Conservation (phyloP, 2,113 vertebrate species). For the Hippotragus niger region DNA sequence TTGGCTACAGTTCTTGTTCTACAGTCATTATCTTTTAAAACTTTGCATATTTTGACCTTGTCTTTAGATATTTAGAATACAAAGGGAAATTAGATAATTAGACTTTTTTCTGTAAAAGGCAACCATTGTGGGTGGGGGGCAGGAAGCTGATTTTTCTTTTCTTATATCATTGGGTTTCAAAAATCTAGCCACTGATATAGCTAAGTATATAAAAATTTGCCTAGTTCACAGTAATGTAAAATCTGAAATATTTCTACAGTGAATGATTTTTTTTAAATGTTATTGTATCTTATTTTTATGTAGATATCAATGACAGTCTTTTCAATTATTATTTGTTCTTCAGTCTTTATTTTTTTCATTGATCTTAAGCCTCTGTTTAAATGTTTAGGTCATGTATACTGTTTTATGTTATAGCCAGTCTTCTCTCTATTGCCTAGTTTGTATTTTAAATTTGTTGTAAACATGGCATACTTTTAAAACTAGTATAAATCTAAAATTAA, state of each 20-base stretch:
- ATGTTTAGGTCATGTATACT: not conserved
- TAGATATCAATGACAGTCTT: not conserved
- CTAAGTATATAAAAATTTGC: not conserved
- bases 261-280: not conserved
- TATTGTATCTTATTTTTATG: not conserved
- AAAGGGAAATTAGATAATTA: not conserved
- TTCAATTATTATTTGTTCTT: not conserved
- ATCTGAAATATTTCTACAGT: not conserved
- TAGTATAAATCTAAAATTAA: not conserved
- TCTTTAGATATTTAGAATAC: not conserved
- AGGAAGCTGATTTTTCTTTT: not conserved
- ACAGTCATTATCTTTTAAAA: not conserved
- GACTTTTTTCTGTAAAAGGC: not conserved
- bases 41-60: not conserved
- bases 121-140: not conserved
- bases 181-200: not conserved
- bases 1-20: not conserved
- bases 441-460: not conserved
- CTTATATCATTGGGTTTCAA: not conserved
- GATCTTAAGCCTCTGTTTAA: not conserved
- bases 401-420: not conserved
- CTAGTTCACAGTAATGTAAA: not conserved
- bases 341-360: not conserved
- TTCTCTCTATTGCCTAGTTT: not conserved
- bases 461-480: not conserved